Conservation (phyloP, 2,888 invertebrate genomes). For the Troglohyphantes excavatus region DNA sequence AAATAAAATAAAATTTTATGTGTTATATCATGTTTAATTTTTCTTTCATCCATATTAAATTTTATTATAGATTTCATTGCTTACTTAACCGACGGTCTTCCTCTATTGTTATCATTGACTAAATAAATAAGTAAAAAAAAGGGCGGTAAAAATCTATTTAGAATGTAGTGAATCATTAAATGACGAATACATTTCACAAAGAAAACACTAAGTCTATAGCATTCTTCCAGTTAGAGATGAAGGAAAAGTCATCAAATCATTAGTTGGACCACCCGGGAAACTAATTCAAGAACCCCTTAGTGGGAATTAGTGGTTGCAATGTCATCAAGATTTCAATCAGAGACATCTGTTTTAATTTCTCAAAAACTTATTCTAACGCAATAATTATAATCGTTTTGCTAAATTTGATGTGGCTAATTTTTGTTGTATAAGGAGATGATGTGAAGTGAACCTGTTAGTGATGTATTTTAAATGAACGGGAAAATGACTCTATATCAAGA, state of each 20-base stretch:
- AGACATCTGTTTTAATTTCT: not conserved
- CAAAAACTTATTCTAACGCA: not conserved
- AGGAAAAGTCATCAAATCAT: conserved; percentile 1
- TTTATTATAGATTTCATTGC: too few species aligned
- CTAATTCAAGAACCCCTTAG: conserved; percentile 5
- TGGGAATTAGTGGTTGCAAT: not conserved
- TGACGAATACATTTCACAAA: not conserved
- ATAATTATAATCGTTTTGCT: too few species aligned
- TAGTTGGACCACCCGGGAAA: not conserved
- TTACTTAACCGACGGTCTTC: too few species aligned
- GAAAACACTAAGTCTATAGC: not conserved
- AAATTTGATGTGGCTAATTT: too few species aligned
- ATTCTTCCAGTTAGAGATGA: not conserved
- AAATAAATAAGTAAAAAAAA: not conserved
- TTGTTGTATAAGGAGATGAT: too few species aligned
- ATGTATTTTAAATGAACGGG: too few species aligned
- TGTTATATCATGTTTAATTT: too few species aligned
- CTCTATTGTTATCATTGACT: not conserved
- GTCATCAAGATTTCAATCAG: not conserved
- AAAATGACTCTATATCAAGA: too few species aligned
- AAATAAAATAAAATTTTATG: too few species aligned
- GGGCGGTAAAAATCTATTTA: not conserved
- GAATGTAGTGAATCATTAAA: not conserved
- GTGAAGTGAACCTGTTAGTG: too few species aligned
- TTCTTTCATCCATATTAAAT: too few species aligned